phyloP scores from a whole-genome alignment of 2,888 invertebrate genomes.

The Augochlorella aurata region DNA sequence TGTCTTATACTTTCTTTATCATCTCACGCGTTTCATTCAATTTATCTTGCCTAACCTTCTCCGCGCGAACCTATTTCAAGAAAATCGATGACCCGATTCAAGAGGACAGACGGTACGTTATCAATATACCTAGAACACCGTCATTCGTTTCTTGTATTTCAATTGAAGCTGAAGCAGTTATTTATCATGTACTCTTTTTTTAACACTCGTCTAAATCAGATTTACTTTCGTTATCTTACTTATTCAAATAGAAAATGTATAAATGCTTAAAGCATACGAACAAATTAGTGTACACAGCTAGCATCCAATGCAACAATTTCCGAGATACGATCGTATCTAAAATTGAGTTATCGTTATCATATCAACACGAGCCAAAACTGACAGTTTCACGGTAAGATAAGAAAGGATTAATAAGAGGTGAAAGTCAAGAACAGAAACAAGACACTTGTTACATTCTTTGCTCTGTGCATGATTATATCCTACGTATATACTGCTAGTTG shows the following conservation, averaged over 20 bases:
- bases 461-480: not conserved
- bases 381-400: slow-evolving; percentile 22
- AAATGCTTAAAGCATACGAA: not conserved
- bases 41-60: slow-evolving; percentile 62
- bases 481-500: not conserved
- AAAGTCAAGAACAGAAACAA: slow-evolving; percentile 64
- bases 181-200: slow-evolving; percentile 17
- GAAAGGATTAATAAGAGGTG: slow-evolving; percentile 45
- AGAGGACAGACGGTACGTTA: slow-evolving; percentile 58
- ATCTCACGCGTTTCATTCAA: slow-evolving; percentile 42
- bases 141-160: slow-evolving; percentile 44
- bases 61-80: slow-evolving; percentile 64
- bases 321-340: not conserved
- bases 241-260: not conserved
- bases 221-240: not conserved
- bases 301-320: not conserved
- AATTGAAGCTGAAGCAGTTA: slow-evolving; percentile 31
- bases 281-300: not conserved
- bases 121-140: slow-evolving; percentile 56
- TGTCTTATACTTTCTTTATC: slow-evolving; percentile 13
- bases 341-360: not conserved
- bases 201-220: slow-evolving; percentile 5
- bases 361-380: slow-evolving; percentile 22
- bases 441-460: slow-evolving; percentile 21
- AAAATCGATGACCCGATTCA: slow-evolving; percentile 70